Percentiles rank a stretch among this genome's conserved stretches.
Evolutionary conservation across 2,113 vertebrate genomes (phyloP).

Genomic region (Buteo buteo): DNA sequence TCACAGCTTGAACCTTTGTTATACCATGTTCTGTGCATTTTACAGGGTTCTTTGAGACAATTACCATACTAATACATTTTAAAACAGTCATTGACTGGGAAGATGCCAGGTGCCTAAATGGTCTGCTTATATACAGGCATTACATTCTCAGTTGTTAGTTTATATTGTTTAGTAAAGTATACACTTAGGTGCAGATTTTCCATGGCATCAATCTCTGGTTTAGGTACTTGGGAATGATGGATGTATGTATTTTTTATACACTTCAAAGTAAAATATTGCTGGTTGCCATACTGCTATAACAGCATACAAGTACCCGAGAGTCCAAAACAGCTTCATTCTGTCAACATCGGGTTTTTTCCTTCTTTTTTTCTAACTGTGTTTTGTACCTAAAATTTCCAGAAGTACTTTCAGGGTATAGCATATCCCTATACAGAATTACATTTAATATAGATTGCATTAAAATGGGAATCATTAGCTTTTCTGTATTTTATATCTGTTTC

Average conservation of each 20-base stretch:
- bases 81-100: constrained; percentile 39
- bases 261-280: constrained; percentile 35
- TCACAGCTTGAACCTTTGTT: constrained; percentile 69
- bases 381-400: not conserved
- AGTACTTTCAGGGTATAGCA: not conserved
- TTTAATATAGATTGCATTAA: not conserved
- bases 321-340: not conserved
- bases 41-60: constrained; percentile 46
- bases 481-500: not conserved
- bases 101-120: constrained; percentile 35
- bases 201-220: constrained; percentile 30
- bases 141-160: constrained; percentile 20
- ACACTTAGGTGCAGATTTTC: constrained; percentile 38
- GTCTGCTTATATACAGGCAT: not conserved
- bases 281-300: not conserved
- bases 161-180: constrained; percentile 30
- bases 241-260: not conserved
- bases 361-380: not conserved
- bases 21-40: not conserved
- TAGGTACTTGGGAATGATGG: constrained; percentile 20
- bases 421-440: not conserved
- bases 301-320: not conserved
- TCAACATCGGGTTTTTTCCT: not conserved
- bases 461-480: not conserved
- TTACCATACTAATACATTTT: constrained; percentile 60